Evolutionary conservation across 2,888 invertebrate genomes (phyloP).

Genomic region (Tetragnatha montana): DNA sequence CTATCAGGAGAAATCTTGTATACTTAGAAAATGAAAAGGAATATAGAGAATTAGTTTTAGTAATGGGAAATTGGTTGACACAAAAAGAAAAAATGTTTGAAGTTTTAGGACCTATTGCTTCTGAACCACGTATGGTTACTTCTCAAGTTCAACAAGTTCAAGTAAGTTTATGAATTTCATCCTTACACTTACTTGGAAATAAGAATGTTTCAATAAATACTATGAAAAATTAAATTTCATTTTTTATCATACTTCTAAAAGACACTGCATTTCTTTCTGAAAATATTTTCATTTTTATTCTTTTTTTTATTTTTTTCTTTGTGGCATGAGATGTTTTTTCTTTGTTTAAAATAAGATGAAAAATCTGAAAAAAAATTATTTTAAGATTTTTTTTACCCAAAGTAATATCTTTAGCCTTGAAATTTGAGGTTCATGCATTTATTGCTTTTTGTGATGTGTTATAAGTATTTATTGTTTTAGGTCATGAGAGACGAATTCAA

Average conservation of each 20-base stretch:
- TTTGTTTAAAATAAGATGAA: no score
- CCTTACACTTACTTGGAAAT: not conserved
- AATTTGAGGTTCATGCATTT: not conserved
- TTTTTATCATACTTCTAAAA: no score
- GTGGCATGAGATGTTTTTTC: no score
- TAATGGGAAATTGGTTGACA: constrained; percentile 88
- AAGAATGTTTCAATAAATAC: not conserved
- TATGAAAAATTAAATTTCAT: no score
- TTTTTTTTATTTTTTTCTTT: no score
- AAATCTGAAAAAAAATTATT: no score
- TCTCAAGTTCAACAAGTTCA: constrained; percentile 92
- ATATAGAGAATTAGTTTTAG: constrained; percentile 91
- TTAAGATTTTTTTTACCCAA: not conserved
- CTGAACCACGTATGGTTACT: constrained; percentile 95
- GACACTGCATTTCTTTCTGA: no score
- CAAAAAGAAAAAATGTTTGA: constrained; percentile 97
- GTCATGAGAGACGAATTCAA: constrained; percentile 92
- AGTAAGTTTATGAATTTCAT: constrained; percentile 79
- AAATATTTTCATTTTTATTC: no score
- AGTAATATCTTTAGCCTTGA: not conserved
- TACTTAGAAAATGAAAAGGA: constrained; percentile 91
- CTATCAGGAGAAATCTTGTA: constrained; percentile 83
- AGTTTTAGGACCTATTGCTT: constrained; percentile 95
- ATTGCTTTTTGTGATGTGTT: not conserved
- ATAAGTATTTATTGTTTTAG: constrained; percentile 39